Conservation (phyloP, 1,140 invertebrate species). For the Sitophilus oryzae region DNA sequence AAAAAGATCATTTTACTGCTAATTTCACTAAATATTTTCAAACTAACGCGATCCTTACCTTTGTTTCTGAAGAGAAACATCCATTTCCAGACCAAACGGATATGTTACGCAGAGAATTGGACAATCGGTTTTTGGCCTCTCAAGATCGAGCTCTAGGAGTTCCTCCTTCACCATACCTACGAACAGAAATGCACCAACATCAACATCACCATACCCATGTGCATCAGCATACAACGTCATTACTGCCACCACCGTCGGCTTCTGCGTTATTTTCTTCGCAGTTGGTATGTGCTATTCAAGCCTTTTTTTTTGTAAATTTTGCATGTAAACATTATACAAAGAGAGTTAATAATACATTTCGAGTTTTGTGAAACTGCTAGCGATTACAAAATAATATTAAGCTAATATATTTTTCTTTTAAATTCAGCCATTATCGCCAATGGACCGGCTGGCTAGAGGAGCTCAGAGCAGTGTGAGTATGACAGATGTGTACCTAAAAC, state of each 20-base stretch:
- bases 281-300: slow-evolving; percentile 46
- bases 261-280: slow-evolving; percentile 55
- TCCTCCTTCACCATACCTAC: slow-evolving; percentile 60
- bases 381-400: neutral
- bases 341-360: no score
- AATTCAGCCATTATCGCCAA: slow-evolving; percentile 32
- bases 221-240: slow-evolving; percentile 72
- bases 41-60: neutral
- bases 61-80: slow-evolving; percentile 23
- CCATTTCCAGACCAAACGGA: slow-evolving; percentile 66
- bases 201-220: slow-evolving; percentile 88
- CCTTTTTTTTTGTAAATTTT: slow-evolving; percentile 10
- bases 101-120: slow-evolving; percentile 82
- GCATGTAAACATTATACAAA: no score
- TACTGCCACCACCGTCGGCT: slow-evolving; percentile 52
- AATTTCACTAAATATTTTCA: neutral
- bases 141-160: slow-evolving; percentile 56
- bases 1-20: neutral
- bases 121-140: slow-evolving; percentile 80
- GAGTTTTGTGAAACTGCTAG: slow-evolving; percentile 24
- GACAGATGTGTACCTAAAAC: no score
- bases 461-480: slow-evolving; percentile 37
- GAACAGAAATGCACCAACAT: slow-evolving; percentile 85
- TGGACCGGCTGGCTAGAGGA: slow-evolving; percentile 35
- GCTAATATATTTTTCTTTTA: slow-evolving; percentile 24